phyloP scores from a whole-genome alignment of 2,888 invertebrate genomes.

The Tridacna gigas region DNA sequence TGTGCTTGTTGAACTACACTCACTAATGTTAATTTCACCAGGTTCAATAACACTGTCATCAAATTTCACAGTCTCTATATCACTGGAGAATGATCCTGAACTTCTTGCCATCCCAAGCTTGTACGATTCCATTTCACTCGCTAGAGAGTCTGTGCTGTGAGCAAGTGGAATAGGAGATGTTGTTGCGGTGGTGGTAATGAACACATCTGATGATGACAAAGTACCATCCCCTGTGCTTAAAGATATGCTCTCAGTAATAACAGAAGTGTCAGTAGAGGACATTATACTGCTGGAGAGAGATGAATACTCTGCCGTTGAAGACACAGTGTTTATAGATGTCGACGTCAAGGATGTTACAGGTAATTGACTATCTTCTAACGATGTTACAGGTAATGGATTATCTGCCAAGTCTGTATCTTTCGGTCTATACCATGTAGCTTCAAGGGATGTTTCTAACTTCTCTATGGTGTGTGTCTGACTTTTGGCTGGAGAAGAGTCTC shows the following conservation, averaged over 20 bases:
- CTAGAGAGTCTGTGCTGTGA: constrained; percentile 56
- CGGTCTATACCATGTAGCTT: constrained; percentile 56
- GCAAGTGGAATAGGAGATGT: constrained; percentile 34
- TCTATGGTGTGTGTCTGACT: constrained; percentile 39
- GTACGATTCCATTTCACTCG: constrained; percentile 63
- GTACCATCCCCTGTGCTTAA: not conserved
- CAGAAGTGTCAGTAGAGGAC: constrained; percentile 24
- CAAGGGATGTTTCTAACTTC: constrained; percentile 52
- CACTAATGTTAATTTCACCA: constrained; percentile 53
- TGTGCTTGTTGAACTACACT: constrained; percentile 61
- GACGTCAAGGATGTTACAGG: constrained; percentile 14
- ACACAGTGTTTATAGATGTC: constrained; percentile 15
- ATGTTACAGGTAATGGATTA: constrained; percentile 3
- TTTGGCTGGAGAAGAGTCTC: constrained; percentile 24
- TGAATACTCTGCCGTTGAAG: constrained; percentile 17
- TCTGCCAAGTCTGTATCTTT: constrained; percentile 17
- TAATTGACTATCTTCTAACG: not conserved
- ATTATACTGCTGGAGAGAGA: constrained; percentile 19
- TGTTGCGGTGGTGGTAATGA: constrained; percentile 14
- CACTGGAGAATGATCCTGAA: constrained; percentile 48
- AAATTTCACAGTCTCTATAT: constrained; percentile 52
- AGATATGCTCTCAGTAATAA: not conserved
- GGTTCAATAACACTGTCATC: constrained; percentile 30
- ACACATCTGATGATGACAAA: not conserved
- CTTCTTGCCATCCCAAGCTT: constrained; percentile 45